phyloP scores from a whole-genome alignment of 2,888 invertebrate genomes.

The Lasioglossum pauxillum region DNA sequence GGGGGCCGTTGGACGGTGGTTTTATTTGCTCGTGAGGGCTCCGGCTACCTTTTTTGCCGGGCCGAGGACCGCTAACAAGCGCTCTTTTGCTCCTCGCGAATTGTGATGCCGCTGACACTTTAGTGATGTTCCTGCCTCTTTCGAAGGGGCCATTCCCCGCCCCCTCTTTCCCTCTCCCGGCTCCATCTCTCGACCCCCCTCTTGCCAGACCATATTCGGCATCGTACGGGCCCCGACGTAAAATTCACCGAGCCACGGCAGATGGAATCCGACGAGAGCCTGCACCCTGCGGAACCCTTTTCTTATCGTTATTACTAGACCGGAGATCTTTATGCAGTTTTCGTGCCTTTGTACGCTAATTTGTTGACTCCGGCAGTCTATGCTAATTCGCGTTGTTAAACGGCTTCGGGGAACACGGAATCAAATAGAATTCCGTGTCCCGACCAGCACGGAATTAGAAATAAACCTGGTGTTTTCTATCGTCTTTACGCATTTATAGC shows the following conservation, averaged over 20 bases:
- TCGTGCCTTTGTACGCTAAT: conserved; percentile 12
- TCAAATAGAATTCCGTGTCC: not conserved
- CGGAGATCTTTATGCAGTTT: not conserved
- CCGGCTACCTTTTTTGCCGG: conserved; percentile 78
- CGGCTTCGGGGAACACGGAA: not conserved
- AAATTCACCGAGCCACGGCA: conserved; percentile 58
- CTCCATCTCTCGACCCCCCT: conserved; percentile 32
- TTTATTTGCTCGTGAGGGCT: conserved; percentile 65
- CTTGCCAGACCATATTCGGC: conserved; percentile 67
- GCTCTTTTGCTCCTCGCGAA: conserved; percentile 81
- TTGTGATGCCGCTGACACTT: conserved; percentile 84
- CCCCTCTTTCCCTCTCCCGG: conserved; percentile 13
- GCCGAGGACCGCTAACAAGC: conserved; percentile 82
- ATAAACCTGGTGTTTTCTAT: not conserved
- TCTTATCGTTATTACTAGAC: conserved; percentile 14
- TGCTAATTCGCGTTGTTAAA: not conserved
- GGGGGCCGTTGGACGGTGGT: conserved; percentile 53
- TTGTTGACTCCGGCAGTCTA: not conserved
- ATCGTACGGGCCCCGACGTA: conserved; percentile 58
- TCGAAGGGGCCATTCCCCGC: conserved; percentile 47
- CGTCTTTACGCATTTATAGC: no score
- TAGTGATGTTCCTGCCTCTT: conserved; percentile 83
- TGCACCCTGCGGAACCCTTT: conserved; percentile 17
- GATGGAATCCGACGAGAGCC: conserved; percentile 45
- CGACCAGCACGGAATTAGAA: not conserved